These are phyloP conservation scores for Xenopus borealis DNA, from an alignment of 2,113 vertebrate species.

Conservation along the genomic window DNA sequence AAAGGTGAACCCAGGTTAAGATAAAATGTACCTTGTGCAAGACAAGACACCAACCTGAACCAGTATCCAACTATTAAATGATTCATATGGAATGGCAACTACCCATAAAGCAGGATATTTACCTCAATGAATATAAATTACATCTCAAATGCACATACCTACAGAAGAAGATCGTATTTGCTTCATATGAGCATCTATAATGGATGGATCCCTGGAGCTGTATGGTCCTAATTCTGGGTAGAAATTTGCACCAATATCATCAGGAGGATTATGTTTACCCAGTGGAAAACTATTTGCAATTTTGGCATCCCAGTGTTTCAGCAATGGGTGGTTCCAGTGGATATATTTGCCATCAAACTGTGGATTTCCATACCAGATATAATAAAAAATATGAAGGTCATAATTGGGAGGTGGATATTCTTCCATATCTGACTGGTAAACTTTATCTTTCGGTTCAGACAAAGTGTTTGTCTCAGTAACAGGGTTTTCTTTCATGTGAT, in stretches of 20 bases:
- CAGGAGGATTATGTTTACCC: constrained; percentile 84
- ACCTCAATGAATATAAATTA: too few relatives aligned
- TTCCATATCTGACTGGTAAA: constrained; percentile 57
- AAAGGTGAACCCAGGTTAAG: too few relatives aligned
- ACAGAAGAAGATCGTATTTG: constrained; percentile 86
- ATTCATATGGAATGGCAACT: too few relatives aligned
- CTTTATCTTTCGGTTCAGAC: constrained; percentile 36
- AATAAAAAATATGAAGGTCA: constrained; percentile 91
- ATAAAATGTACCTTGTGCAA: too few relatives aligned
- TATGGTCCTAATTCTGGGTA: constrained; percentile 91
- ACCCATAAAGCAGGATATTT: too few relatives aligned
- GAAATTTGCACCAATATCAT: constrained; percentile 90
- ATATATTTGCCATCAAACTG: constrained; percentile 89
- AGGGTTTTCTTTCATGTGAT: constrained; percentile 42
- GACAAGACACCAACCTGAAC: too few relatives aligned
- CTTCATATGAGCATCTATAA: constrained; percentile 90
- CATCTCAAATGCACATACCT: constrained; percentile 64
- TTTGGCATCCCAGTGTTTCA: constrained; percentile 91
- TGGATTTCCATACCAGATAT: constrained; percentile 91
- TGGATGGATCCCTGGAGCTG: constrained; percentile 86
- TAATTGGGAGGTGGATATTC: constrained; percentile 82
- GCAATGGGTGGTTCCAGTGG: constrained; percentile 88
- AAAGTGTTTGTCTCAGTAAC: constrained; percentile 53
- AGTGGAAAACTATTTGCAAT: constrained; percentile 83
- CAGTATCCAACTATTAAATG: too few relatives aligned